Base-by-base conservation (phyloP, 1,140 invertebrate species). In the Pogonus chalceus region DNA sequence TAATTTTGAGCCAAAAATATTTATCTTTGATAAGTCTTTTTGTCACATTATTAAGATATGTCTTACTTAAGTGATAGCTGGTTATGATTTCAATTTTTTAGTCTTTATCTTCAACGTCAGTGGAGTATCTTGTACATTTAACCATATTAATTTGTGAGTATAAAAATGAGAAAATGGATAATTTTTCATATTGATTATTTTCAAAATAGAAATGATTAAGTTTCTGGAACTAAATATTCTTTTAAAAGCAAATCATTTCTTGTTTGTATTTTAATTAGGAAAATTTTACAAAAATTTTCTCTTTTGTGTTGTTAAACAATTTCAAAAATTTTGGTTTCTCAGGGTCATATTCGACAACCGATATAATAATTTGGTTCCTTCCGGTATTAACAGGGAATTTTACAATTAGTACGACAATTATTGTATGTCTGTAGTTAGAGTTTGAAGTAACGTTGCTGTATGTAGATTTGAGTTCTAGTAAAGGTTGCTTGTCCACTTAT, bases 91-190 rank as follows among this genome's bases (percentile, higher is more conserved):
- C 4, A 12, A n/a, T 46, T 7, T 7, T 46, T 46, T 46, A 4
- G 4, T 46, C 39, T 20, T 20, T 18, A 12, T 46, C 20, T 7
- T 4, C 18, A 12, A 46, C 20, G 16, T 20, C 39, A 16, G 12
- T 46, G 3, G 7, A 20, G 4, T 20, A 20, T 46, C 16, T 9
- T 46, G 39, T 14, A 46, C 39, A 46, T 14, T 46, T 46, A 16
- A 46, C 16, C 4, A 46, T 9, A 20, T n/a, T 46, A 4, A 51
- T 52, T 58, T 35, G 55, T n/a, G 14, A 20, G 26, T 49, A 31
- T 35, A 37, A 46, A 54, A 53, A n/a, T n/a, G n/a, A n/a, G 52
- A 57, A 22, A 47, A 12, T 7, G 14, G 23, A 23, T 37, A 54
- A n/a, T 49, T 20, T 37, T 37, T 3, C 9, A 54, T 37, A 23